Evolutionary conservation across 1,140 invertebrate species (phyloP).

Genomic region (Mamestra configurata): DNA sequence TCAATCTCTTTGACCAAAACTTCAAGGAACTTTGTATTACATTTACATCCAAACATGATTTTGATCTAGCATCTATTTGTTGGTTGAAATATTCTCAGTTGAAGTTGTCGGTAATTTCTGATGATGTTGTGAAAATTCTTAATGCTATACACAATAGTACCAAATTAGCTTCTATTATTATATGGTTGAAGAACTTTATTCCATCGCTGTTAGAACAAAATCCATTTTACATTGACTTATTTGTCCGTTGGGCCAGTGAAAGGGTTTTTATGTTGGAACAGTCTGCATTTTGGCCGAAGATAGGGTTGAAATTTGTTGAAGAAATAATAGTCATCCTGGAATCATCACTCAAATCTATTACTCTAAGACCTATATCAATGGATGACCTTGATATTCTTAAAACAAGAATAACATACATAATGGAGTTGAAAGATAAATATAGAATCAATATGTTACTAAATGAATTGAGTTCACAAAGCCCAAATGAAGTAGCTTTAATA

Average conservation of each 20-base stretch:
- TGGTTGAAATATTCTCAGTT: constrained; percentile 82
- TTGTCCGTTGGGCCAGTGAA: constrained; percentile 82
- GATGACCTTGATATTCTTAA: constrained; percentile 80
- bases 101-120: constrained; percentile 61
- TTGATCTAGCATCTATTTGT: constrained; percentile 82
- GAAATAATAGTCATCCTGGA: constrained; percentile 76
- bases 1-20: constrained; percentile 73
- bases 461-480: constrained; percentile 78
- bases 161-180: constrained; percentile 79
- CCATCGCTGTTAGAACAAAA: constrained; percentile 78
- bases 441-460: constrained; percentile 82
- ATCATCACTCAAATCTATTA: constrained; percentile 76
- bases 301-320: constrained; percentile 81
- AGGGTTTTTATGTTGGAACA: constrained; percentile 81
- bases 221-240: constrained; percentile 80
- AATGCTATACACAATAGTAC: constrained; percentile 78
- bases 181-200: constrained; percentile 80
- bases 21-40: constrained; percentile 72
- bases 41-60: constrained; percentile 79
- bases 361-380: constrained; percentile 77
- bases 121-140: constrained; percentile 73
- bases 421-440: constrained; percentile 82
- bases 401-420: constrained; percentile 77
- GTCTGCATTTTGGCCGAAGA: constrained; percentile 84
- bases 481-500: constrained; percentile 78